A percentile compares a stretch with the other conserved stretches of the same genome.
These are phyloP conservation scores for Perdita meconis DNA, from an alignment of 2,888 invertebrate species.

Conservation along the genomic window DNA sequence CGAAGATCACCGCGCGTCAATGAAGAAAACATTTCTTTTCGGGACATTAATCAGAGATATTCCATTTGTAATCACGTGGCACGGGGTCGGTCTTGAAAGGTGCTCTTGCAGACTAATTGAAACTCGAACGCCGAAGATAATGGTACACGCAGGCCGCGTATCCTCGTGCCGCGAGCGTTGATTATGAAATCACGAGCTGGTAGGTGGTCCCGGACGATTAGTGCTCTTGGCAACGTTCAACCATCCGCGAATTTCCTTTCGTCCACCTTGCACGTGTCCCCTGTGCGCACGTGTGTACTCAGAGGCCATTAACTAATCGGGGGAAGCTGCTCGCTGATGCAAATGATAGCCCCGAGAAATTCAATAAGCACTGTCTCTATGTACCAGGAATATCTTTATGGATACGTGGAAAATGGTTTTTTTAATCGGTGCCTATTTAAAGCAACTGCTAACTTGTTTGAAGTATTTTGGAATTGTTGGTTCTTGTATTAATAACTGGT, in stretches of 20 bases:
- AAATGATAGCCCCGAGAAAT: background rate
- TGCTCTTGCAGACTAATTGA: constrained; percentile 63
- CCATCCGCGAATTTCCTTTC: constrained; percentile 49
- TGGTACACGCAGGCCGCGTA: constrained; percentile 56
- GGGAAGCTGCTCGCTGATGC: background rate
- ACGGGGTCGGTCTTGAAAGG: constrained; percentile 39
- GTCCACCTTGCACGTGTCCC: constrained; percentile 26
- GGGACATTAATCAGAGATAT: constrained; percentile 49
- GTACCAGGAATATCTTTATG: too few species aligned
- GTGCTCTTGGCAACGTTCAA: constrained; percentile 67
- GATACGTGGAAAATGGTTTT: too few species aligned
- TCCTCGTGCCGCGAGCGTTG: constrained; percentile 71
- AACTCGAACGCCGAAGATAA: constrained; percentile 68
- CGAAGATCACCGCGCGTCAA: background rate
- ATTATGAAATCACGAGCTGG: constrained; percentile 78
- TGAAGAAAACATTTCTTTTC: constrained; percentile 4
- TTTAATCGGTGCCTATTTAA: too few species aligned
- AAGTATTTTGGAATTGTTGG: too few species aligned
- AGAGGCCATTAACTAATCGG: constrained; percentile 21
- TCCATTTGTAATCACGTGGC: constrained; percentile 35
- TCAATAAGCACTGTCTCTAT: background rate
- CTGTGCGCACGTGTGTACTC: constrained; percentile 2
- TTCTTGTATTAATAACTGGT: too few species aligned
- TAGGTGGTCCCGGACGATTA: constrained; percentile 78
- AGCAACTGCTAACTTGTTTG: too few species aligned